These are phyloP conservation scores for Lucilia cuprina DNA, from an alignment of 1,140 invertebrate species.

Conservation along the genomic window DNA sequence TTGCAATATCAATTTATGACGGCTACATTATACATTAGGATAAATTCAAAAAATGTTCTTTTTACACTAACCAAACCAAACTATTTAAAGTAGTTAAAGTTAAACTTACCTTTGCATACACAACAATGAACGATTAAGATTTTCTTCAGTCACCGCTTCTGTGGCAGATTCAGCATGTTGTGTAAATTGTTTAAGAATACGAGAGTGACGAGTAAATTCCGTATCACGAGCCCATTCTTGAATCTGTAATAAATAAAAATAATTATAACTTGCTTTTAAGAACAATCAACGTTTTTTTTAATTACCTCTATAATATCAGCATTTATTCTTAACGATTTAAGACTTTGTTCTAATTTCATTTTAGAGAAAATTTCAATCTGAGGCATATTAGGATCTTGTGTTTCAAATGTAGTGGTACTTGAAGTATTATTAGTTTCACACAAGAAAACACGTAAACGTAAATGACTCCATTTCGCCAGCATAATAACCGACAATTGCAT, in stretches of 20 bases:
- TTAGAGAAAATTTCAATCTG: slow-evolving; percentile 63
- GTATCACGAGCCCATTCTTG: slow-evolving; percentile 57
- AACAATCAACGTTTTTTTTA: neutral
- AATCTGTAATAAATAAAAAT: slow-evolving; percentile 42
- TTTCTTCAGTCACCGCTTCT: slow-evolving; percentile 52
- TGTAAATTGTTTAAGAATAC: slow-evolving; percentile 55
- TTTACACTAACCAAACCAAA: too few species aligned
- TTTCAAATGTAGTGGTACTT: slow-evolving; percentile 49
- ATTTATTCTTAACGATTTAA: slow-evolving; percentile 71
- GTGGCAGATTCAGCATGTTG: slow-evolving; percentile 48
- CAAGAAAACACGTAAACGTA: slow-evolving; percentile 84
- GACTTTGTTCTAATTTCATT: slow-evolving; percentile 66
- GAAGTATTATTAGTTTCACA: slow-evolving; percentile 67
- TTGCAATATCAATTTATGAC: too few species aligned
- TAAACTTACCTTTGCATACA: slow-evolving; percentile 59
- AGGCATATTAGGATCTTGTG: slow-evolving; percentile 60
- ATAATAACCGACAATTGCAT: slow-evolving; percentile 98
- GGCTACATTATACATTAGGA: too few species aligned
- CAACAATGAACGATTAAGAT: slow-evolving; percentile 54
- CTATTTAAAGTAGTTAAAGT: too few species aligned
- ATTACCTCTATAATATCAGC: slow-evolving; percentile 69
- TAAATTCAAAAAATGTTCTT: too few species aligned
- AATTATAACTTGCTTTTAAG: neutral
- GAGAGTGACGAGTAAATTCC: slow-evolving; percentile 52
- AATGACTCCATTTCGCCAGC: slow-evolving; percentile 82